phyloP scores from a whole-genome alignment of 2,888 invertebrate species.

The Norana najaformis region DNA sequence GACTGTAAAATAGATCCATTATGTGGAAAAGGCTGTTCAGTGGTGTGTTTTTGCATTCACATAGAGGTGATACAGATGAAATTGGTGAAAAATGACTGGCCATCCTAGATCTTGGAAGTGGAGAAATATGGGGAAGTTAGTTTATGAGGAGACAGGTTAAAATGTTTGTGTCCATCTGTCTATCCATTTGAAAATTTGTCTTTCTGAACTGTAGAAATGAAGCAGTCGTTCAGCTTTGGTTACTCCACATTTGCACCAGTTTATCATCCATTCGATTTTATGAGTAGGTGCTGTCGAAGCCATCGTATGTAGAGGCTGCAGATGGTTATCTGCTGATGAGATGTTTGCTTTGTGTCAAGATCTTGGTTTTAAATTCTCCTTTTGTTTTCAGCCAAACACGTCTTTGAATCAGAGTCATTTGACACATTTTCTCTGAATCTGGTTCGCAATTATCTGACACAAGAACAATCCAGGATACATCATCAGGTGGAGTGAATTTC shows the following conservation, averaged over 20 bases:
- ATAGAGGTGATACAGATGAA: neutral
- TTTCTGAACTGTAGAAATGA: neutral
- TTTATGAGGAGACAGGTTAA: too few relatives aligned
- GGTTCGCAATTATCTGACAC: constrained; percentile 21
- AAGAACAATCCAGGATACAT: neutral
- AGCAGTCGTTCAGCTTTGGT: neutral
- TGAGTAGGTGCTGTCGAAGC: neutral
- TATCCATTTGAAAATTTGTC: neutral
- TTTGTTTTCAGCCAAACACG: neutral
- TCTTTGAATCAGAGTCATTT: constrained; percentile 16
- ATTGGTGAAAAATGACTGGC: neutral
- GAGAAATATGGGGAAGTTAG: neutral
- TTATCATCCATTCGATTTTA: neutral
- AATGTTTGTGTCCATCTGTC: neutral
- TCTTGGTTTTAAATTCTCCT: neutral
- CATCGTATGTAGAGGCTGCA: neutral
- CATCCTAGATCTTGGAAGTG: neutral
- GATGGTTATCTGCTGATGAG: neutral
- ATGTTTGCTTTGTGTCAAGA: neutral
- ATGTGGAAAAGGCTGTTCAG: neutral
- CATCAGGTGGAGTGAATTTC: neutral
- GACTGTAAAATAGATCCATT: neutral
- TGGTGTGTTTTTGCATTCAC: neutral
- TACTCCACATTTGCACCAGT: neutral
- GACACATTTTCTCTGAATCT: constrained; percentile 26